Evolutionary conservation across 1,140 invertebrate genomes (phyloP).

Genomic region (Aphelinus certus): DNA sequence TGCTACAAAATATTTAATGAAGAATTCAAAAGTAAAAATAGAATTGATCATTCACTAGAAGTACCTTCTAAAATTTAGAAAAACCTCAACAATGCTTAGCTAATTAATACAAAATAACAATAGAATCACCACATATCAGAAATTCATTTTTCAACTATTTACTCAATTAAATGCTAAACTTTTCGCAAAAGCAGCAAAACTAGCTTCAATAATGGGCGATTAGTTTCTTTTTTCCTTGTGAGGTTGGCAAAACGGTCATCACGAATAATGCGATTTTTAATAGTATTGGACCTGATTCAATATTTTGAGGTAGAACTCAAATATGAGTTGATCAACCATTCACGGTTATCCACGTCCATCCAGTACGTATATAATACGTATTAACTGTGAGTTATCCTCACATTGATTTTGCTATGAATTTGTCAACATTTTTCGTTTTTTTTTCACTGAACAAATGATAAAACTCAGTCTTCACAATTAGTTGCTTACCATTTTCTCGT

Average conservation of each 20-base stretch:
- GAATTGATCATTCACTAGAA: constrained; percentile 4
- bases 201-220: constrained; percentile 3
- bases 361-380: constrained; percentile 21
- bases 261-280: constrained; percentile 9
- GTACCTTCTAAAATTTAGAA: constrained; percentile 5
- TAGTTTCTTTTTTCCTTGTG: neutral
- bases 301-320: constrained; percentile 25
- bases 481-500: constrained; percentile 14
- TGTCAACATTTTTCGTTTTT: constrained; percentile 19
- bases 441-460: constrained; percentile 26
- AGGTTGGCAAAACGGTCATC: constrained; percentile 7
- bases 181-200: neutral
- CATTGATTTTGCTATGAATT: constrained; percentile 2
- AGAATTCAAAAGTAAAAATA: neutral
- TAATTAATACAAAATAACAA: no score
- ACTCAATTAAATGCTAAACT: constrained; percentile 19
- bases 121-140: no score
- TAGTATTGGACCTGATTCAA: constrained; percentile 18
- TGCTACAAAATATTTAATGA: neutral
- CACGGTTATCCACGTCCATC: neutral
- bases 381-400: constrained; percentile 16
- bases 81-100: neutral
- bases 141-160: neutral
- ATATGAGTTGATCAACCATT: constrained; percentile 11
- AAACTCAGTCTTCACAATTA: constrained; percentile 33